Conservation (phyloP, 2,113 vertebrate genomes). For the Amazona vittata region DNA sequence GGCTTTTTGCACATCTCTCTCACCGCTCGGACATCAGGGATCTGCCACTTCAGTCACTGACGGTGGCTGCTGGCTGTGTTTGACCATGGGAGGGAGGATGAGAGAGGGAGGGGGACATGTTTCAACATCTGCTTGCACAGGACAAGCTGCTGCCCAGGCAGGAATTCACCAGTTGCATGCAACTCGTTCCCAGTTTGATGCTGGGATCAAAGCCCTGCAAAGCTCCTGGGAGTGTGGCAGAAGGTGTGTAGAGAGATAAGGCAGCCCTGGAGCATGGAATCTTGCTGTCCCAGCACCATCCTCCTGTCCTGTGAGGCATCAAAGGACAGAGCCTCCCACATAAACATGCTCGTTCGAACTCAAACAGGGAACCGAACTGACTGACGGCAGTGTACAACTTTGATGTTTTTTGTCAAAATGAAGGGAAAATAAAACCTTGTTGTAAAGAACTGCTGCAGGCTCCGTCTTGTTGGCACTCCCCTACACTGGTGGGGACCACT, state of each 20-base stretch:
- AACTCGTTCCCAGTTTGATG: background rate
- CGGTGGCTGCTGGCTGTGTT: background rate
- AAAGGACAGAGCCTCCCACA: background rate
- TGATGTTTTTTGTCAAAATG: constrained; percentile 72
- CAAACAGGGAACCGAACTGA: constrained; percentile 37
- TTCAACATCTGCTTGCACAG: background rate
- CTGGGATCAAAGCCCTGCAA: background rate
- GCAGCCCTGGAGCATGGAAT: background rate
- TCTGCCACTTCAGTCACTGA: accelerated
- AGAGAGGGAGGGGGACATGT: background rate
- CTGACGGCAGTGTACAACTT: constrained; percentile 55
- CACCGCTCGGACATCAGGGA: background rate
- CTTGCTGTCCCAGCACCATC: background rate
- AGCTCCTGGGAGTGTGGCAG: background rate
- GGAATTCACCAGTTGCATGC: background rate
- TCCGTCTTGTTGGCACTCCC: accelerated
- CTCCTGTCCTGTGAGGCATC: background rate
- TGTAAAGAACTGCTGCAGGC: constrained; percentile 61
- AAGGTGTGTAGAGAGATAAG: background rate
- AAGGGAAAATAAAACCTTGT: constrained; percentile 79
- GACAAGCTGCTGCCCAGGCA: background rate
- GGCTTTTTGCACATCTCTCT: background rate
- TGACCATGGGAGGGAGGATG: background rate
- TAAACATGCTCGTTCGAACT: constrained; percentile 62
- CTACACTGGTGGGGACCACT: accelerated